Percentiles rank a stretch among this genome's conserved stretches.
These are phyloP conservation scores for Eptesicus fuscus DNA, from an alignment of 2,113 vertebrate genomes.

Conservation along the genomic window DNA sequence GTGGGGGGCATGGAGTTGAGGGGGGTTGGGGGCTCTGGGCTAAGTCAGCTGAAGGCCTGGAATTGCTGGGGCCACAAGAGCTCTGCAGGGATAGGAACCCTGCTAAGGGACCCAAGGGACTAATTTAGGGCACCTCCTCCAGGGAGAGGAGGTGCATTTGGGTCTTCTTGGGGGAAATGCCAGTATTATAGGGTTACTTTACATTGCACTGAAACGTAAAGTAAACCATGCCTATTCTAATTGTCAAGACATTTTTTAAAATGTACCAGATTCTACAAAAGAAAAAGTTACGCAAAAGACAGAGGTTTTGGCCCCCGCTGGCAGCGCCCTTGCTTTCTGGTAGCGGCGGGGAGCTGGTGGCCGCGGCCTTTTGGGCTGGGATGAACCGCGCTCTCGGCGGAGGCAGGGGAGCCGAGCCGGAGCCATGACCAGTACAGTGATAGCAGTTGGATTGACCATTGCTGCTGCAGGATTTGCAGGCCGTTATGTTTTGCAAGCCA, in stretches of 20 bases:
- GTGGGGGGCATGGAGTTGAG: fast-evolving
- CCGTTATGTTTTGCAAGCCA: slow-evolving; percentile 90
- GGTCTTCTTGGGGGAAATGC: background rate
- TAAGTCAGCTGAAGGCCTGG: background rate
- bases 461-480: slow-evolving; percentile 96
- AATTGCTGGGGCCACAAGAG: background rate
- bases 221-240: background rate
- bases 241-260: background rate
- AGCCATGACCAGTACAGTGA: slow-evolving; percentile 87
- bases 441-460: slow-evolving; percentile 92
- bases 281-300: background rate
- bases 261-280: background rate
- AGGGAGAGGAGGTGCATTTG: background rate
- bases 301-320: fast-evolving
- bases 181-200: background rate
- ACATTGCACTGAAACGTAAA: background rate
- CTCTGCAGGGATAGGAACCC: background rate
- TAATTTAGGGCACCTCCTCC: background rate
- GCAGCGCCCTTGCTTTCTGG: fast-evolving
- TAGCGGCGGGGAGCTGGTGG: background rate
- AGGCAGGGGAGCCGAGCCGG: background rate
- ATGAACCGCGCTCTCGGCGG: background rate
- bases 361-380: background rate
- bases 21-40: fast-evolving
- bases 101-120: no score